Base-by-base conservation (phyloP, 2,888 invertebrate species). In the Toxonevra muliebris region DNA sequence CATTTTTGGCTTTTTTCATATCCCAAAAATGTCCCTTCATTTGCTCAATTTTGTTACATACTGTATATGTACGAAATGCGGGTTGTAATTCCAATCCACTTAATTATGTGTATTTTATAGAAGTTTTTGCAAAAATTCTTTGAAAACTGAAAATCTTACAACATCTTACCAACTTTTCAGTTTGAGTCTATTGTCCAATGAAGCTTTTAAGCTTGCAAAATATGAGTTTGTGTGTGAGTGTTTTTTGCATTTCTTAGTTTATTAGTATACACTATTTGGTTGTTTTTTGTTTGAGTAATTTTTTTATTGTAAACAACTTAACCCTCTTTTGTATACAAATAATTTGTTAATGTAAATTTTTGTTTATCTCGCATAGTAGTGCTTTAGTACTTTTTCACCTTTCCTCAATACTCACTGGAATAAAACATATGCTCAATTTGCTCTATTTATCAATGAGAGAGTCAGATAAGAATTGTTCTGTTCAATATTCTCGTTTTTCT, bases 291-390 rank as follows among this genome's bases (percentile, higher is more conserved):
- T n/a, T 12, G 48, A 10, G 48, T 15, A 10, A 5, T 48, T 48
- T 48, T 12, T 48, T 48, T 15, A n/a, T 48, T 48, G 48, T 48
- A 48, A 48, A 48, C 48, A 48, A 48, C 48, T 48, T 48, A 7
- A 48, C 48, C 48, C 48, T 13, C 48, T 48, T 48, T 8, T 48
- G 48, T 48, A 1, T 48, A 48, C 48, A 13, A 48, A 10, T 48
- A 48, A 48, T 48, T 48, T 48, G 48, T 48, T 48, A 48, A 48
- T 48, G 48, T 48, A 48, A 5, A 30, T 30, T 30, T 30, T 30
- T 30, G 30, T 30, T 30, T 30, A 7, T 7, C 30, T 30, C 30
- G 30, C 30, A 30, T 30, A 7, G 30, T 30, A 7, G 30, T 30
- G 30, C 30, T 30, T 4, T 30, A 7, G 2, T 30, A 30, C 30